Conservation (phyloP, 2,888 invertebrate species). For the Pachycephus smyrnensis region DNA sequence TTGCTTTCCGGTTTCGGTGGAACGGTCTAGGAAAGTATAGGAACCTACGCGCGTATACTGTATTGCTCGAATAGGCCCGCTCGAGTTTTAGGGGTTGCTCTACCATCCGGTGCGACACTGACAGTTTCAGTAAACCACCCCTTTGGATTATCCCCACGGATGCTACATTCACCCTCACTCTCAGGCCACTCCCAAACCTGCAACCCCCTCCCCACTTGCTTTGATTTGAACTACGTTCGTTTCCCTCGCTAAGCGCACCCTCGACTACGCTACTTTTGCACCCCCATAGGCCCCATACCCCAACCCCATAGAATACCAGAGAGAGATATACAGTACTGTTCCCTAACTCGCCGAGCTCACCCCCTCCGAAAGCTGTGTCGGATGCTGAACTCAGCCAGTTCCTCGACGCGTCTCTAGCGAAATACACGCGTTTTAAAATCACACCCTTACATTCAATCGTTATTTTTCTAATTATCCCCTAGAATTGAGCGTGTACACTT, state of each 20-base stretch:
- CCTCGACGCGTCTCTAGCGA: slow-evolving; percentile 45
- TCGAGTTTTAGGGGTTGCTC: not conserved
- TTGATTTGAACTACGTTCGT: slow-evolving; percentile 26
- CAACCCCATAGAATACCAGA: slow-evolving; percentile 37
- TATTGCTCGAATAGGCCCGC: not conserved
- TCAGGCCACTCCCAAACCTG: not conserved
- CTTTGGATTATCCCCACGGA: not conserved
- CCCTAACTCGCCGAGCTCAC: slow-evolving; percentile 38
- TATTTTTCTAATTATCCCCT: slow-evolving; percentile 12
- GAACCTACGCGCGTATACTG: not conserved
- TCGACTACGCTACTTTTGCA: slow-evolving; percentile 44
- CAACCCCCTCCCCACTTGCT: not conserved
- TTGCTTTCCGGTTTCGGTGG: not conserved
- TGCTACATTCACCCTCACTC: not conserved
- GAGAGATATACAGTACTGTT: slow-evolving; percentile 34
- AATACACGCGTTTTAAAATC: slow-evolving; percentile 41
- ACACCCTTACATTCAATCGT: not conserved
- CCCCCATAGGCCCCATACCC: slow-evolving; percentile 32
- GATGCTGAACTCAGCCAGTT: slow-evolving; percentile 49
- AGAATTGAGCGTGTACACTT: not conserved
- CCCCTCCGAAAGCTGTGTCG: slow-evolving; percentile 43
- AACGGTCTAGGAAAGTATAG: not conserved
- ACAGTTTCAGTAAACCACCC: not conserved
- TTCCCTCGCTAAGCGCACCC: slow-evolving; percentile 38
- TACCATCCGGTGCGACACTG: not conserved